Evolutionary conservation across 2,888 invertebrate genomes (phyloP), one percentile per base, ranked within the genome.

Genomic region (Tachina fera): DNA sequence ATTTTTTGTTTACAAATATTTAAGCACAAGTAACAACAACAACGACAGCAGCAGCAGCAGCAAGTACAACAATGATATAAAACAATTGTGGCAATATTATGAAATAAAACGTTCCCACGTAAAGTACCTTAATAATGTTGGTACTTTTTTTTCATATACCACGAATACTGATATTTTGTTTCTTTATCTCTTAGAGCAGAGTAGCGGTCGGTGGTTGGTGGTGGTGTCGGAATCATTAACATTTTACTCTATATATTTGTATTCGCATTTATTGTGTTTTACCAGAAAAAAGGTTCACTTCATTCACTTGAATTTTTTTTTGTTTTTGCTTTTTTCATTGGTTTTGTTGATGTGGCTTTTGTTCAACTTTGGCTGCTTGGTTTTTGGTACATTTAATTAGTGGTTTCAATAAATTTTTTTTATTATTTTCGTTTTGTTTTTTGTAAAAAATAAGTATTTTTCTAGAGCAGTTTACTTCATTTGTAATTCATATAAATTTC

Each of bases 401-500:
- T 80, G 83, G 83, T 83, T 83, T 86, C 76, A 86, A 79, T 83
- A 60, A 47, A 77, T 60, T 74, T 53, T 65, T 67, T 31, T 74
- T 49, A 41, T 63, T 70, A 0, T 47, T 53, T 39, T 53, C 31
- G 53, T 51, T 63, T 61, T 74, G 51, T 19, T 71, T 51, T 19
- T n/a, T 56, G 13, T 31, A 14, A 6, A 31, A n/a, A 22, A 49
- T n/a, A 49, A 10, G 13, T 22, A 51, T 65, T 65, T 80, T 74
- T 80, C 49, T 81, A 74, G 72, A 83, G 78, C 83, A 79, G 43
- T 79, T 83, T 72, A 76, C 71, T 86, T 86, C 83, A 86, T 86
- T 86, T 86, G 83, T 76, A 86, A 86, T 83, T 83, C 83, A 83
- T 72, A 86, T 31, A 76, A 79, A 79, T 76, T 72, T 83, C 75